Percentiles rank a stretch among this genome's conserved stretches.
Evolutionary conservation across 2,888 invertebrate species (phyloP).

Genomic region (Pristionchus arcanus): DNA sequence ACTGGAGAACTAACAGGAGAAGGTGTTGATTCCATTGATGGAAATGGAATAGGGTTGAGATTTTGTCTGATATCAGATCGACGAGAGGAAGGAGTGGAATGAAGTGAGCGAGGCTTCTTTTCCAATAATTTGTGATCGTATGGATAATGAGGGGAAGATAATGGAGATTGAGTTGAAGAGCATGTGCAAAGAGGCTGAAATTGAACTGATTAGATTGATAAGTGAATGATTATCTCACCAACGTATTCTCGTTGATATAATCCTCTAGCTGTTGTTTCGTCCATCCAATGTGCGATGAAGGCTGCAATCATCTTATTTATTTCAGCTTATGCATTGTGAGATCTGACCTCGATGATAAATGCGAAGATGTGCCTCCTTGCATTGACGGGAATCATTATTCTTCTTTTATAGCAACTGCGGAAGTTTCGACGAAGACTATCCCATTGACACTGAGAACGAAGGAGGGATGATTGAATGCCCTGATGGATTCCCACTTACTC

Average conservation of each 20-base stretch:
- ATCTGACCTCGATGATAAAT: neutral
- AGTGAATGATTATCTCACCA: neutral
- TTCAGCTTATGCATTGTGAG: neutral
- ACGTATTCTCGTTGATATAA: neutral
- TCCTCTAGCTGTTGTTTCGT: neutral
- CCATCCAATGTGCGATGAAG: neutral
- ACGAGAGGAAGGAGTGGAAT: neutral
- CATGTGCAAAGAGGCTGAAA: neutral
- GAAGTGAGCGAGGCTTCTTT: too few species aligned
- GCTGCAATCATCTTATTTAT: neutral
- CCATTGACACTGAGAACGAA: neutral
- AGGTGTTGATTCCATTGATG: neutral
- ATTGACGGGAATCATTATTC: slow-evolving; percentile 25
- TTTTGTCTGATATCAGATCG: neutral
- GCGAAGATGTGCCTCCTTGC: neutral
- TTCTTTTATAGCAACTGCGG: neutral
- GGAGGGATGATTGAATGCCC: neutral
- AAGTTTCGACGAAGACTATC: slow-evolving; percentile 6
- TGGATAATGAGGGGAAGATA: neutral
- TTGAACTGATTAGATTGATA: neutral
- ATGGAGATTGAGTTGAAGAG: neutral
- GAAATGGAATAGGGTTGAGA: neutral
- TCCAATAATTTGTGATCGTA: neutral
- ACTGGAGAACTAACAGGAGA: neutral
- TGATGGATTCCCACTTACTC: neutral